A percentile compares a stretch with the other conserved stretches of the same genome.
phyloP scores from a whole-genome alignment of 2,888 invertebrate species.

The Ganaspis brasiliensis region DNA sequence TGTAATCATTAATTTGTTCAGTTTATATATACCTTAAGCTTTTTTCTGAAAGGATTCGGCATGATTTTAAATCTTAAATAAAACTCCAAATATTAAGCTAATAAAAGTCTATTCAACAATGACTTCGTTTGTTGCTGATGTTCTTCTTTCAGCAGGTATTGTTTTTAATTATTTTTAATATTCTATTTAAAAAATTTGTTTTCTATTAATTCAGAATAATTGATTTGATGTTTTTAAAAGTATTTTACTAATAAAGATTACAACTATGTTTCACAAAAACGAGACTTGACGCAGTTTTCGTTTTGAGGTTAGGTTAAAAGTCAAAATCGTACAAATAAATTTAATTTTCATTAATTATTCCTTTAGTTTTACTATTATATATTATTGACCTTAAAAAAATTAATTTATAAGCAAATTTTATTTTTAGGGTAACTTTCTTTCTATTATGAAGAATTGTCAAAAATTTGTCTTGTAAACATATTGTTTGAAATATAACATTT shows the following conservation, averaged over 20 bases:
- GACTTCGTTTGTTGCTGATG: constrained; percentile 39
- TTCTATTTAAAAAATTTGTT: background rate
- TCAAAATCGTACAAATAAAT: background rate
- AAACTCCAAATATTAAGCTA: too few species aligned
- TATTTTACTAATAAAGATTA: background rate
- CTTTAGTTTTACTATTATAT: too few species aligned
- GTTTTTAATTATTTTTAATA: constrained; percentile 12
- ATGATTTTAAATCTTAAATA: too few species aligned
- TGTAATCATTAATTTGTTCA: too few species aligned
- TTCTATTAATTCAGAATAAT: background rate
- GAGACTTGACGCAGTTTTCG: background rate
- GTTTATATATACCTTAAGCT: too few species aligned
- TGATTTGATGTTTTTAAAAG: background rate
- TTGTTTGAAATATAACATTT: too few species aligned
- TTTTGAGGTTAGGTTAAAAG: constrained; percentile 10
- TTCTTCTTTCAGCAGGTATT: constrained; percentile 38
- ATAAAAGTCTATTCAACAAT: constrained; percentile 1
- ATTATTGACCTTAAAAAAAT: too few species aligned
- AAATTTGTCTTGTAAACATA: too few species aligned
- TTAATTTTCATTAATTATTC: too few species aligned
- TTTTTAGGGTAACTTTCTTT: too few species aligned
- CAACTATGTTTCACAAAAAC: background rate
- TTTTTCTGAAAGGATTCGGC: too few species aligned
- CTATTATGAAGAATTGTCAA: too few species aligned
- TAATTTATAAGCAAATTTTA: background rate